phyloP scores from a whole-genome alignment of 2,797 vertebrate genomes.

The Alectoris magna region DNA sequence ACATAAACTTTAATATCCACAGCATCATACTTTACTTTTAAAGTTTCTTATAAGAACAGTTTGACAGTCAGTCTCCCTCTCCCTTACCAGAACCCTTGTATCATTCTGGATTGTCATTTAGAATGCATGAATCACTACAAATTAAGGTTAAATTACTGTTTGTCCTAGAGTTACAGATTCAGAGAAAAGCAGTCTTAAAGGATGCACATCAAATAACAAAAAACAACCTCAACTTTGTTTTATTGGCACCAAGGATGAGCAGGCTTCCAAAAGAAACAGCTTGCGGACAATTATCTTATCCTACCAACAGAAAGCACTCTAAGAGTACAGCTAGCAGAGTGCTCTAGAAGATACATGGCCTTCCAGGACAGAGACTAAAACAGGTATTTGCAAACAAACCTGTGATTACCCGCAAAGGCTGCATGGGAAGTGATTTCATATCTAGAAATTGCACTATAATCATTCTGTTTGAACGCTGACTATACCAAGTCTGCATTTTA shows the following conservation, averaged over 20 bases:
- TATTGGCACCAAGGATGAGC: not conserved
- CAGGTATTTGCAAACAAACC: not conserved
- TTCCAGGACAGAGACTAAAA: not conserved
- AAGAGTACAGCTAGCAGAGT: not conserved
- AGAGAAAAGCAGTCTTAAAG: not conserved
- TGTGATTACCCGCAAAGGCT: not conserved
- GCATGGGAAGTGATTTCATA: not conserved
- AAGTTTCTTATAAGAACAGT: constrained; percentile 30
- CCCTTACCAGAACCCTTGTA: not conserved
- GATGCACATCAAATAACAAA: not conserved
- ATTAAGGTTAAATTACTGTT: constrained; percentile 20
- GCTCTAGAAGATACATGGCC: not conserved
- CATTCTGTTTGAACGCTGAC: not conserved
- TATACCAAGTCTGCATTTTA: not conserved
- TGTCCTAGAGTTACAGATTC: not conserved
- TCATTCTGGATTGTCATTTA: not conserved
- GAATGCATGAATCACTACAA: constrained; percentile 31
- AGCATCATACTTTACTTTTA: constrained; percentile 25
- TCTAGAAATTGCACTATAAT: not conserved
- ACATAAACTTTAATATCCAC: constrained; percentile 40
- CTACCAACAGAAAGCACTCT: not conserved
- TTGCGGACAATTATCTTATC: not conserved
- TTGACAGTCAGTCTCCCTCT: constrained; percentile 1
- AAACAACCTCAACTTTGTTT: not conserved
- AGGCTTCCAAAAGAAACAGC: not conserved